Percentiles rank a stretch among this genome's conserved stretches.
phyloP scores from a whole-genome alignment of 2,113 vertebrate genomes.

The Ptilorrhoa leucosticta region DNA sequence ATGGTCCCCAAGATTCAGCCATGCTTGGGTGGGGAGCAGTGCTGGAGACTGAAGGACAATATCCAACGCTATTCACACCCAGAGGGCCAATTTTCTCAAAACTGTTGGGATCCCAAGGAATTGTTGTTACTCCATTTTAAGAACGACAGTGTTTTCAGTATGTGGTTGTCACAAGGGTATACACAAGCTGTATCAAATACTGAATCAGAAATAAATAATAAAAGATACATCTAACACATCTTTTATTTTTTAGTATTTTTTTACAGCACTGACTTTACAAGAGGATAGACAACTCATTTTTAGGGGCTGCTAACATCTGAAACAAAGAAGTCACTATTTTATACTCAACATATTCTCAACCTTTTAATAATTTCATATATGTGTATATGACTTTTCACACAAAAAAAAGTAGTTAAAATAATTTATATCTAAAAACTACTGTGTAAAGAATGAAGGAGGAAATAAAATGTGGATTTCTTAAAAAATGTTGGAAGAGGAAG shows the following conservation, averaged over 20 bases:
- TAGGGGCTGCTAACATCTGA: slow-evolving; percentile 35
- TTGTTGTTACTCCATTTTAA: background rate
- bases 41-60: background rate
- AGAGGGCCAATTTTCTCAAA: background rate
- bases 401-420: slow-evolving; percentile 46
- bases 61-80: background rate
- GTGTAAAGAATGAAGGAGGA: slow-evolving; percentile 8
- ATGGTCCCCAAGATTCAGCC: slow-evolving; percentile 26
- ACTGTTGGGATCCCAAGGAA: background rate
- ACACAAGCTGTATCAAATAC: slow-evolving; percentile 26
- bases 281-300: slow-evolving; percentile 48
- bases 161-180: slow-evolving; percentile 13
- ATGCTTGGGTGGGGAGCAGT: background rate
- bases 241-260: slow-evolving; percentile 44
- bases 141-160: background rate
- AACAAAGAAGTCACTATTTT: slow-evolving; percentile 61
- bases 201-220: slow-evolving; percentile 65
- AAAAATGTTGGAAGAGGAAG: slow-evolving; percentile 41
- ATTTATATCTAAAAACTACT: slow-evolving; percentile 53
- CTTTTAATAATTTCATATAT: slow-evolving; percentile 59
- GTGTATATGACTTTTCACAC: slow-evolving; percentile 57
- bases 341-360: slow-evolving; percentile 54
- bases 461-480: slow-evolving; percentile 21
- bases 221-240: slow-evolving; percentile 59
- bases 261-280: slow-evolving; percentile 63